These are phyloP conservation scores for Yponomeuta cagnagella DNA, from an alignment of 2,888 invertebrate species.

Conservation along the genomic window DNA sequence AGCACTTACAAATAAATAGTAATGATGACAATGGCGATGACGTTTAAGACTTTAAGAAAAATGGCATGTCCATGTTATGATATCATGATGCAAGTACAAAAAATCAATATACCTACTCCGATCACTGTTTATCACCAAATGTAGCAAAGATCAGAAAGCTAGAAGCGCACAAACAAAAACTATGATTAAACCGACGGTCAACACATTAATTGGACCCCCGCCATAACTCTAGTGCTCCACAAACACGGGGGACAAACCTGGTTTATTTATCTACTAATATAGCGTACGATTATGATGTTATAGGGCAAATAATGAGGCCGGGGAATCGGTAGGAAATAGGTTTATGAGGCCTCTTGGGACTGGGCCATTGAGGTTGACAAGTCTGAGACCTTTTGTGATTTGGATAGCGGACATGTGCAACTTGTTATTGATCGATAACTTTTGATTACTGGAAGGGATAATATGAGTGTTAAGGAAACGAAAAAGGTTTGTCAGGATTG, in stretches of 20 bases:
- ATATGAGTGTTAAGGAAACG: too few species aligned
- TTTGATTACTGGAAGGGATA: too few species aligned
- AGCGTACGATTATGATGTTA: constrained; percentile 39
- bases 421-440: not conserved
- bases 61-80: too few species aligned
- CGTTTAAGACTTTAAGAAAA: too few species aligned
- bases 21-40: too few species aligned
- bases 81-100: too few species aligned
- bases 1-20: too few species aligned
- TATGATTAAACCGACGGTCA: constrained; percentile 47
- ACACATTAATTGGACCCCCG: constrained; percentile 54
- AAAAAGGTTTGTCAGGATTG: too few species aligned
- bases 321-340: constrained; percentile 64
- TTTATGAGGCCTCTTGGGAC: constrained; percentile 64
- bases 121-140: not conserved
- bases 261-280: constrained; percentile 73
- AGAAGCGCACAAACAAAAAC: constrained; percentile 42
- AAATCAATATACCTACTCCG: too few species aligned
- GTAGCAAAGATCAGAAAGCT: not conserved
- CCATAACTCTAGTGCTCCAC: constrained; percentile 51
- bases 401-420: not conserved
- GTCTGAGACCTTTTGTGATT: not conserved
- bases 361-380: not conserved
- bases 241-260: constrained; percentile 60
- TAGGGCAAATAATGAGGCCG: constrained; percentile 62